These are phyloP conservation scores for Calycopis cecrops DNA, from an alignment of 1,140 invertebrate genomes.

Conservation along the genomic window DNA sequence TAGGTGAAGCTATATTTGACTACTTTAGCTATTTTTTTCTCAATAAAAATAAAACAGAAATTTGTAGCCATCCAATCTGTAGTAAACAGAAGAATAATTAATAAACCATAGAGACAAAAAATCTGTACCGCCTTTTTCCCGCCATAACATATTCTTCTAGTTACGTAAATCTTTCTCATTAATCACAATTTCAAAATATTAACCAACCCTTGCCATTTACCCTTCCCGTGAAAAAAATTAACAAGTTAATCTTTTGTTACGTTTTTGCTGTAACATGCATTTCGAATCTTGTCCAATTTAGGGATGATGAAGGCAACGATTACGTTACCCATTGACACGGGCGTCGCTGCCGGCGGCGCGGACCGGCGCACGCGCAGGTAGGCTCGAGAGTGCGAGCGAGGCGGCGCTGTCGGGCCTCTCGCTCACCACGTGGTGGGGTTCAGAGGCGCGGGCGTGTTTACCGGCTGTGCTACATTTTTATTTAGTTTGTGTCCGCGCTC, in stretches of 20 bases:
- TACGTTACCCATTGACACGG: constrained; percentile 67
- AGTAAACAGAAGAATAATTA: no score
- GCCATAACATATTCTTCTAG: no score
- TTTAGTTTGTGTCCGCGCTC: constrained; percentile 66
- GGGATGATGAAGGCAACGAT: constrained; percentile 45
- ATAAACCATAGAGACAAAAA: no score
- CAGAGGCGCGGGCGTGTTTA: constrained; percentile 53
- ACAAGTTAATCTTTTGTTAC: constrained; percentile 3
- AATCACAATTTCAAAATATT: no score
- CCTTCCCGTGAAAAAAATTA: not conserved
- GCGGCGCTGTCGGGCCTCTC: constrained; percentile 37
- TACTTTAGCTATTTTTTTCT: no score
- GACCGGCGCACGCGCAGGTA: constrained; percentile 66
- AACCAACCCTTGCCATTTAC: no score
- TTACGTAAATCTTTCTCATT: no score
- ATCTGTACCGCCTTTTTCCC: no score
- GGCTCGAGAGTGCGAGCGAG: constrained; percentile 34
- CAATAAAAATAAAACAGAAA: no score
- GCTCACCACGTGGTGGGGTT: constrained; percentile 64
- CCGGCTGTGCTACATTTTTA: constrained; percentile 69
- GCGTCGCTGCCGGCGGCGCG: constrained; percentile 55
- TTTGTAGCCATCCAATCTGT: no score
- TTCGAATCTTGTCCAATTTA: constrained; percentile 16
- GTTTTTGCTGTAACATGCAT: constrained; percentile 17
- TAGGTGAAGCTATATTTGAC: no score